phyloP scores from a whole-genome alignment of 2,797 vertebrate species.

The Ara ararauna region DNA sequence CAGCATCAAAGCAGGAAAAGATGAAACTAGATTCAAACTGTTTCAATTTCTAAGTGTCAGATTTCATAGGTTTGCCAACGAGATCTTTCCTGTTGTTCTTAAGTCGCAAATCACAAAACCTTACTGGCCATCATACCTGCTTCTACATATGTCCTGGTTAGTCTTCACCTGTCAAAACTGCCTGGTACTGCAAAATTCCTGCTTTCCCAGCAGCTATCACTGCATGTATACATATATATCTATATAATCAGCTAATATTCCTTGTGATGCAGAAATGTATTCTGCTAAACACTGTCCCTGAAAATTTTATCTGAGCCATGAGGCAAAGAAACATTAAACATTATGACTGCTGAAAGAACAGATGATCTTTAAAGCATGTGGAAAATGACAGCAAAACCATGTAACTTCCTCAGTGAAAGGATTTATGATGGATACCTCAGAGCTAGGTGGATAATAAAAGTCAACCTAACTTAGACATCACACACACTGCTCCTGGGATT shows the following conservation, averaged over 20 bases:
- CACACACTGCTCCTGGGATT: not conserved
- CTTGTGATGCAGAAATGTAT: not conserved
- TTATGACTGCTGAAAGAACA: not conserved
- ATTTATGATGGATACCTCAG: not conserved
- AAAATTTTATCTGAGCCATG: not conserved
- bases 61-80: not conserved
- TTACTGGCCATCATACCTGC: not conserved
- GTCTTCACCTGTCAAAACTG: not conserved
- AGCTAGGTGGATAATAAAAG: not conserved
- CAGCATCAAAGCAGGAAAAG: not conserved
- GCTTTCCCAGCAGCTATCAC: not conserved
- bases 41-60: not conserved
- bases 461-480: not conserved
- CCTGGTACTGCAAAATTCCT: accelerated
- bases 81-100: not conserved
- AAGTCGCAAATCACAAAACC: not conserved
- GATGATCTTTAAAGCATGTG: not conserved
- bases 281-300: not conserved
- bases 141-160: not conserved
- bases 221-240: not conserved
- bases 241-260: not conserved
- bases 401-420: not conserved
- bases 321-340: not conserved
- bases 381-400: not conserved
- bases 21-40: not conserved